Conservation (phyloP, 1,140 invertebrate genomes). For the Rhagoletis pomonella region DNA sequence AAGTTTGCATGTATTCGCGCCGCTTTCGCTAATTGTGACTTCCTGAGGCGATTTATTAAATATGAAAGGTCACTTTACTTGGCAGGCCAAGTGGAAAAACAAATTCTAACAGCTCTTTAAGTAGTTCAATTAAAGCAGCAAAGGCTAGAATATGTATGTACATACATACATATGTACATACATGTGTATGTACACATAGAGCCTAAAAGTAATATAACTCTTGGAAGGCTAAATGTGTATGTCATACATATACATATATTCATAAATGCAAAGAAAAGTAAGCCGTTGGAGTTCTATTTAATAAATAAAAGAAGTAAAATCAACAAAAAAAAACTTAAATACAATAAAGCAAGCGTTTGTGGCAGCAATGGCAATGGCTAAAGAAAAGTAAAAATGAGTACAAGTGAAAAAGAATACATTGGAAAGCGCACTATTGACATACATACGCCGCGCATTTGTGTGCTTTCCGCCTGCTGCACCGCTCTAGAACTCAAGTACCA, state of each 20-base stretch:
- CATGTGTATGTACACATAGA: not conserved
- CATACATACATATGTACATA: not conserved
- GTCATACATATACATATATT: no score
- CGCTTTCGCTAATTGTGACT: not conserved
- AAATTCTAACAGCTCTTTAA: not conserved
- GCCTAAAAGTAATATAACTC: not conserved
- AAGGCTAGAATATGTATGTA: not conserved
- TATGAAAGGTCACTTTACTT: not conserved
- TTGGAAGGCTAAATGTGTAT: not conserved
- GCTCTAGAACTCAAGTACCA: no score
- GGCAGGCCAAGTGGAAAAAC: not conserved
- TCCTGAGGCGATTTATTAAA: constrained; percentile 31
- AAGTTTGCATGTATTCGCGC: not conserved
- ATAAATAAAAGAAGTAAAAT: constrained; percentile 16
- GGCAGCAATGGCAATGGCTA: not conserved
- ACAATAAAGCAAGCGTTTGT: constrained; percentile 5
- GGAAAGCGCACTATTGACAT: constrained; percentile 74
- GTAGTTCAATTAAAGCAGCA: not conserved
- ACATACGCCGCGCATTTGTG: constrained; percentile 62
- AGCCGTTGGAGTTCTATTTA: constrained; percentile 19
- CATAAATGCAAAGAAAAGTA: not conserved
- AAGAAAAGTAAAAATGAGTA: constrained; percentile 53
- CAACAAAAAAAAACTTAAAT: constrained; percentile 33
- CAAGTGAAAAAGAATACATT: constrained; percentile 56
- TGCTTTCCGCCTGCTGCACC: not conserved